A percentile compares a stretch with the other conserved stretches of the same genome.
Evolutionary conservation across 2,888 invertebrate species (phyloP).

Genomic region (Heteromurus nitidus): DNA sequence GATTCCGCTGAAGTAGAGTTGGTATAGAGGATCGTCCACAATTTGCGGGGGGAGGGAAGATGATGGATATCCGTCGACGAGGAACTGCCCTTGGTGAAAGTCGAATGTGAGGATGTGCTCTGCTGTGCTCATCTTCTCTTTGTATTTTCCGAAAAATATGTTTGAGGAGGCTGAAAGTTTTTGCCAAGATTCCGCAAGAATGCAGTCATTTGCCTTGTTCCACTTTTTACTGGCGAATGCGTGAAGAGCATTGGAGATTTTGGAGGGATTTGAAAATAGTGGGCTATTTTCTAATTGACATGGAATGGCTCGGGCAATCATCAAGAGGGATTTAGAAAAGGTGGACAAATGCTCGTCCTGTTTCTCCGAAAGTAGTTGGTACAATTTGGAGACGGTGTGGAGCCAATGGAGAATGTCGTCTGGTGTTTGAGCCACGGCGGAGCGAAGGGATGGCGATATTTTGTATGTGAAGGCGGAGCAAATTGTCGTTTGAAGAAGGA

Average conservation of each 20-base stretch:
- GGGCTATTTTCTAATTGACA: constrained; percentile 23
- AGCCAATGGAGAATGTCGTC: constrained; percentile 35
- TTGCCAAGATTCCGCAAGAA: no score
- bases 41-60: not conserved
- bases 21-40: constrained; percentile 7
- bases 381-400: constrained; percentile 4
- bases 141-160: constrained; percentile 10
- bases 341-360: constrained; percentile 8
- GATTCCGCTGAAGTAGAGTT: constrained; percentile 33
- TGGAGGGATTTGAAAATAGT: not conserved
- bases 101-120: constrained; percentile 44
- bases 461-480: constrained; percentile 39
- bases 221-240: constrained; percentile 26
- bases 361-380: not conserved
- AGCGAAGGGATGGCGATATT: not conserved
- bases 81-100: constrained; percentile 38
- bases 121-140: not conserved
- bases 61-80: constrained; percentile 36
- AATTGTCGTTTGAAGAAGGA: constrained; percentile 30
- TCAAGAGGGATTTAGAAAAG: constrained; percentile 16
- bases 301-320: constrained; percentile 18
- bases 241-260: not conserved
- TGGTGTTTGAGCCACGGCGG: constrained; percentile 2
- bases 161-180: not conserved
- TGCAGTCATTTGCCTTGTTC: no score